Base-by-base conservation (phyloP, 2,113 vertebrate species). In the Manacus vitellinus region DNA sequence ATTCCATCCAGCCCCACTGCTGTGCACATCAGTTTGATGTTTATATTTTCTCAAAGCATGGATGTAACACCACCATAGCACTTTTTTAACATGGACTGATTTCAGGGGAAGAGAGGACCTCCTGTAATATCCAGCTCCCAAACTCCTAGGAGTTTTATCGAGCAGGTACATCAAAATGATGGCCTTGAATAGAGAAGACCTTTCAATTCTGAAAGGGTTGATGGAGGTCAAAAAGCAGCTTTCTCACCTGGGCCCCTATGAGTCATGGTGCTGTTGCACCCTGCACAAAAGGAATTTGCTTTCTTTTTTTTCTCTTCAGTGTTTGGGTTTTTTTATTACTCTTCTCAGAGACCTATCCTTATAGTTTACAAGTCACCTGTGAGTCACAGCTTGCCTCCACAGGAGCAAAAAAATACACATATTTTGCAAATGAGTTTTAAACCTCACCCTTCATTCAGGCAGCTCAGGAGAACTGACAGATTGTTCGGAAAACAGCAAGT, bases 401-500 rank as follows among this genome's bases (percentile, higher is more conserved):
- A 37, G 31, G 20, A 68, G 20, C 39, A 41, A 76, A 89, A 92
- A 84, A 80, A 46, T 22, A 71, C 0, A 51, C 7, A 6, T 44
- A 33, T 63, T 68, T 86, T 68, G 58, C 54, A 89, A 27, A 41
- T 43, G 33, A 56, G 27, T 83, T 72, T 54, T 72, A 76, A 80
- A 89, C 31, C 31, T 92, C 2, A 2, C 13, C 13, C 25, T 84
- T 81, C 13, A 13, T 43, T 61, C 44, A 28, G 65, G 11, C 18
- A 10, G 43, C 35, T 73, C 20, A 15, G 47, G 14, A 93, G 54
- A 73, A 23, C 33, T 28, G 62, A 30, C 63, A 58, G 39, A 22
- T 28, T 5, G 0, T 43, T 76, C 0, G 5, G 39, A 73, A 66
- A 66, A 21, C 23, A 65, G 74, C 49, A 39, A 61, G 39, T 0